These are phyloP conservation scores for Neoseiulus cucumeris DNA, from an alignment of 1,140 invertebrate genomes.

Conservation along the genomic window DNA sequence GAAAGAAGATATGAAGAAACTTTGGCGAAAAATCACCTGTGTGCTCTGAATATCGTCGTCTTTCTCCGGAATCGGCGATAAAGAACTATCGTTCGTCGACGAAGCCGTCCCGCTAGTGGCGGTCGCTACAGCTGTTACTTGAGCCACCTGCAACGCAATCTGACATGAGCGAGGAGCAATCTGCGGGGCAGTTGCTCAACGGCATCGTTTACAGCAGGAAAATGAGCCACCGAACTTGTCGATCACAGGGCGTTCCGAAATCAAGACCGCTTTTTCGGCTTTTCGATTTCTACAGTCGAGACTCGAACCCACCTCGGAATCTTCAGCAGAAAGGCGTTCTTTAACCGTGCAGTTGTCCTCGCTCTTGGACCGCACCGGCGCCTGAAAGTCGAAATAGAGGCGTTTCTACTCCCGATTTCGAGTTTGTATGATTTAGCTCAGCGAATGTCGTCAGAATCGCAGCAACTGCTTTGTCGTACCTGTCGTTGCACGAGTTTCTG, in stretches of 20 bases:
- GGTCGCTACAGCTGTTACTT: background rate
- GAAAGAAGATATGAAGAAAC: too few species aligned
- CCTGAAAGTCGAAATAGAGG: background rate
- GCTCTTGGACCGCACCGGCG: background rate
- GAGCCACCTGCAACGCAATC: background rate
- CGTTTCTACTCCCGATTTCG: too few species aligned
- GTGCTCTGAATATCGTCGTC: background rate
- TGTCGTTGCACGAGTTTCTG: conserved; percentile 8
- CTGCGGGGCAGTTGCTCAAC: too few species aligned
- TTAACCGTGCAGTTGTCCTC: conserved; percentile 1
- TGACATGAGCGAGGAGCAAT: too few species aligned
- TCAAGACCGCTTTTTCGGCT: too few species aligned
- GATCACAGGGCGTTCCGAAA: too few species aligned
- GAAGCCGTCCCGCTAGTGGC: background rate
- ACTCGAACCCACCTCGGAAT: background rate
- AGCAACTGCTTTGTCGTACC: background rate
- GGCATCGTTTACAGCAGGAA: too few species aligned
- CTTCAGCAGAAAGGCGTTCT: background rate
- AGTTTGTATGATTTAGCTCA: too few species aligned
- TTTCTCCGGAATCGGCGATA: conserved; percentile 3
- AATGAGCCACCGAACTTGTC: too few species aligned
- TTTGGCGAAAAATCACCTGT: background rate
- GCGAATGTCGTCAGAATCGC: too few species aligned
- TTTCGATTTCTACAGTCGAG: too few species aligned
- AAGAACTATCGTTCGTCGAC: background rate